Base-by-base conservation (phyloP, 2,888 invertebrate species). In the Phaonia tiefii region DNA sequence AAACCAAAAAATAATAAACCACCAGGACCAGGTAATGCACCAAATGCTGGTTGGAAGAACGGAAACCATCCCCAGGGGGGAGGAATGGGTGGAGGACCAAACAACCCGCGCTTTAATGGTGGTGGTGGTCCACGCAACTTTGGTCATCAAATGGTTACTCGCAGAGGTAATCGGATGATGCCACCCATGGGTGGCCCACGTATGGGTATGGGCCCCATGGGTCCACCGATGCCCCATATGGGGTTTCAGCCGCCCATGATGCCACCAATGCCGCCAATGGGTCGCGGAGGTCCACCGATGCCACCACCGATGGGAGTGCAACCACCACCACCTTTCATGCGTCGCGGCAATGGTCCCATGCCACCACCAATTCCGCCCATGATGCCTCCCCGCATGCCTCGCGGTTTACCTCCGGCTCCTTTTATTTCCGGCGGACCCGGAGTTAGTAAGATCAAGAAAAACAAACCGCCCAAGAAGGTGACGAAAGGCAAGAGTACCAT, bases 401-500 rank as follows among this genome's bases (percentile, higher is more conserved):
- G 86, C 4, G 31, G 3, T 85, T 84, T 87, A 77, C 86, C 85
- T 49, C 86, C 85, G 15, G 72, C 83, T 15, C 84, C 86, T 22
- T 84, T 86, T 66, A 70, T 80, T 22, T 58, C 66, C 1, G 80
- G 85, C 82, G 60, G 60, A 49, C 7, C 20, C 8, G 17, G 73
- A 8, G 31, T 31, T 31, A 87, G 89, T 13, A 88, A 89, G 66
- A 84, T 89, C 3, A 87, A 86, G 66, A 89, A 89, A 80, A 86
- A 86, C 58, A 88, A 87, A 77, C 87, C 86, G n/a, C 87, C 87
- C 49, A 87, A 88, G 54, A 85, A 88, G 5, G 79, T 88, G 4
- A 87, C 86, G 51, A 87, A 86, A 78, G 86, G 81, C 11, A 90
- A 89, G 75, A 88, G 86, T 78, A 87, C 87, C 11, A 89, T 89